A percentile compares a stretch with the other conserved stretches of the same genome.
These are phyloP conservation scores for Lontra canadensis DNA, from an alignment of 2,113 vertebrate genomes.

Conservation along the genomic window DNA sequence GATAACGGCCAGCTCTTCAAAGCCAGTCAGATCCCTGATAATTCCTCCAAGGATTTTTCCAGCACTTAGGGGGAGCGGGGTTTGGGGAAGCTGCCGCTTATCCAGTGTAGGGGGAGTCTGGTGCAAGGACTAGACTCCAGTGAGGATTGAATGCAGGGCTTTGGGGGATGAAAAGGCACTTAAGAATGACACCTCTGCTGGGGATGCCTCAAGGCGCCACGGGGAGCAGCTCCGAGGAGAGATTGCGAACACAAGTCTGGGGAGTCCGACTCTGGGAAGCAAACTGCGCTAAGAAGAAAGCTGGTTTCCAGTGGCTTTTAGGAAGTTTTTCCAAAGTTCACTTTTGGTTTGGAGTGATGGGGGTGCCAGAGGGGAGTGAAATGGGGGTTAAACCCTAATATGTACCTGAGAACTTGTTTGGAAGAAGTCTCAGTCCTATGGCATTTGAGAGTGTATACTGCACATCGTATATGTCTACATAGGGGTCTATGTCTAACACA, in stretches of 20 bases:
- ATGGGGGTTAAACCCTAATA: background rate
- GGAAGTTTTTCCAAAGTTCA: background rate
- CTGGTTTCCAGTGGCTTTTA: background rate
- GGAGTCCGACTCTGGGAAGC: background rate
- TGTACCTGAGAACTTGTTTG: background rate
- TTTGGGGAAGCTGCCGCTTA: background rate
- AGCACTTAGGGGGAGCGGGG: conserved; percentile 35
- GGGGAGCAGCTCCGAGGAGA: background rate
- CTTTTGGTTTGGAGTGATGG: background rate
- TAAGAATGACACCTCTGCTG: background rate
- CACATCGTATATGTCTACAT: background rate
- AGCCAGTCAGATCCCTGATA: conserved; percentile 16
- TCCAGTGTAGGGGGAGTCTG: background rate
- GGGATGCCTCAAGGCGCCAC: too few species aligned
- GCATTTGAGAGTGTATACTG: background rate
- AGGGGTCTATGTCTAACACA: background rate
- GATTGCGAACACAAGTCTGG: background rate
- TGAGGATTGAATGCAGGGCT: background rate
- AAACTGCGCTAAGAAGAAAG: background rate
- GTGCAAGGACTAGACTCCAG: background rate
- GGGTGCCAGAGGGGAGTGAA: fast-evolving
- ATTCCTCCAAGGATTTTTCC: conserved; percentile 47
- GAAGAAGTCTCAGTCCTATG: background rate
- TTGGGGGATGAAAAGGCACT: conserved; percentile 26
- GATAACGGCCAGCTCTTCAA: conserved; percentile 64